Conservation (phyloP, 2,888 invertebrate genomes). For the Drosophila colorata region DNA sequence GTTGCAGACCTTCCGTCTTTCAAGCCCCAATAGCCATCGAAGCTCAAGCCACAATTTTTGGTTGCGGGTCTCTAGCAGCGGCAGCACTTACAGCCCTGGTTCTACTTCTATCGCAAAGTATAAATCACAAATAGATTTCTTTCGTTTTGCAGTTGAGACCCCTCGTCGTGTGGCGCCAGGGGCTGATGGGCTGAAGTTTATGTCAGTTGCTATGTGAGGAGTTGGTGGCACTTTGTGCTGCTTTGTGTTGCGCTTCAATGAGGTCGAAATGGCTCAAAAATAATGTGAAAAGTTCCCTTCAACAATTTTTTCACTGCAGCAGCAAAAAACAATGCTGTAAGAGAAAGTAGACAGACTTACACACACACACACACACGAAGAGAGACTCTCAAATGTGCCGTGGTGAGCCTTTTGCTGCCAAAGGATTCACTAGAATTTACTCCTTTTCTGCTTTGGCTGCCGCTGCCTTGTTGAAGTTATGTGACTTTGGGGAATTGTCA, state of each 20-base stretch:
- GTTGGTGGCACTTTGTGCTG: conserved; percentile 75
- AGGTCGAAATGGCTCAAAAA: conserved; percentile 82
- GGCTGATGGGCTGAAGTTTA: conserved; percentile 42
- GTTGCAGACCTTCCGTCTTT: conserved; percentile 24
- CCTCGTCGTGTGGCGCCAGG: conserved; percentile 53
- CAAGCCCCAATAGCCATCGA: neutral
- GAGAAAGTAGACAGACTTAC: conserved; percentile 18
- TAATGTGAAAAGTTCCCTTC: conserved; percentile 80
- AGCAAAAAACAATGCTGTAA: conserved; percentile 55
- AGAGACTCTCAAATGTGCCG: conserved; percentile 30
- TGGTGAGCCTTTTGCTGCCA: conserved; percentile 33
- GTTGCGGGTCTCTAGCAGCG: conserved; percentile 48
- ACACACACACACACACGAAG: neutral
- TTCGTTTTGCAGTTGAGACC: conserved; percentile 39
- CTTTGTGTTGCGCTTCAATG: conserved; percentile 82
- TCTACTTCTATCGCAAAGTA: conserved; percentile 40
- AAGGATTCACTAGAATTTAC: conserved; percentile 67
- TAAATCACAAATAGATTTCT: conserved; percentile 80
- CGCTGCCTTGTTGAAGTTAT: conserved; percentile 66
- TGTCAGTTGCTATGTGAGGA: conserved; percentile 51
- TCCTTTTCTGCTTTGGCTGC: conserved; percentile 41
- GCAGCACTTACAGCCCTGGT: conserved; percentile 19
- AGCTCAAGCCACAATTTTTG: conserved; percentile 53
- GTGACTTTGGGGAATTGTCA: conserved; percentile 76
- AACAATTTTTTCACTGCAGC: conserved; percentile 62